Evolutionary conservation across 2,888 invertebrate species (phyloP), one percentile per base, ranked within the genome.

Genomic region (Scaptomyza flava): DNA sequence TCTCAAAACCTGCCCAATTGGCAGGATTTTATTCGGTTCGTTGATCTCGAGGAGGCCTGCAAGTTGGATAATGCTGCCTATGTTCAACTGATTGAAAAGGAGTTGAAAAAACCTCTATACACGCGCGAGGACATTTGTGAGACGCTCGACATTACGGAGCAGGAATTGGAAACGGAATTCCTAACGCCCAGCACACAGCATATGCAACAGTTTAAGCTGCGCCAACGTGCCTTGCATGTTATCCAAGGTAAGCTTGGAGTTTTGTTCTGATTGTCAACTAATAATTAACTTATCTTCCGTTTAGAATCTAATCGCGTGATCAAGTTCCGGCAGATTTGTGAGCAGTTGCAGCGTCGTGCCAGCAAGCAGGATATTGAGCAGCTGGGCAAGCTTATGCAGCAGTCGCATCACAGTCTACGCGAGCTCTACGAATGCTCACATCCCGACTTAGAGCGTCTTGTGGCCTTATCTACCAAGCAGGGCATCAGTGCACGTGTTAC

Each of bases 351-450:
- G 8, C 36, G 9, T 0, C 69, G 67, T 7, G 5, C 62, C n/a
- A 76, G 52, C n/a, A 54, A 68, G 6, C 68, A 90, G 77, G 42
- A 79, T 80, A 78, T 83, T 84, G 27, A 90, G 8, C 91, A 93
- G 46, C 93, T 99, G 50, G 98, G 98, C 1, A 91, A 93, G 67
- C 93, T 99, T 52, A 98, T 99, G 98, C 94, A 94, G 48, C 94
- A 94, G 59, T 99, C 99, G 86, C 99, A 99, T 90, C 92, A 93
- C 38, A 99, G 98, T 89, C 94, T 99, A 54, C 93, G 95, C 62
- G 94, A 95, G 68, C 93, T 96, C 4, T 99, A 98, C 91, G 97
- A 99, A 91, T 99, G 99, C 92, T 98, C 98, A 61, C 98, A 98
- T 93, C 94, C 95, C 1, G 95, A 96, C 85, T 93, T 99, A 76